Evolutionary conservation across 2,888 invertebrate species (phyloP), one percentile per base, ranked within the genome.

Genomic region (Zootermopsis nevadensis): DNA sequence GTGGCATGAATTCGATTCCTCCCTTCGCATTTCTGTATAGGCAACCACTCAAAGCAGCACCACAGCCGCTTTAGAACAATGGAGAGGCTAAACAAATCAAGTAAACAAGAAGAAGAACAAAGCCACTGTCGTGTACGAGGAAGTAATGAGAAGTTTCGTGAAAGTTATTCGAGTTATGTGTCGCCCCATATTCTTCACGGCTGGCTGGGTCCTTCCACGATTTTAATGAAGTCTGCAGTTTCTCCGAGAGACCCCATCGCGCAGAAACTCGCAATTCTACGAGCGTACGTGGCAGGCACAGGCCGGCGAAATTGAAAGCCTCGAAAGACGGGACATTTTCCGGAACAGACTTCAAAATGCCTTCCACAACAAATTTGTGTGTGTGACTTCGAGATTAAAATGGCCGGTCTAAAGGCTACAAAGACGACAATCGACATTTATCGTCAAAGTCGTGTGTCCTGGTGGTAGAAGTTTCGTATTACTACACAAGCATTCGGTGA

Each of bases 121-220:
- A 48, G 19, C 60, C 27, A 10, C 27, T 15, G 15, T 0, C 6
- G 2, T 27, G n/a, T 60, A 27, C n/a, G 38, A 38, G 22, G 38
- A 38, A n/a, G 74, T n/a, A 38, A 74, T 74, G 74, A 8, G 74
- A 74, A 74, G 27, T 74, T 74, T 74, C 33, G 74, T n/a, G 74
- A 35, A 38, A 38, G 42, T 38, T 74, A 38, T 38, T 74, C n/a
- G n/a, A n/a, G n/a, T n/a, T 74, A 74, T 19, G 12, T 33, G 33
- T 31, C 69, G 31, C 33, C 19, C 31, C 30, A 33, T 69, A 69
- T n/a, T 38, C 38, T 38, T 74, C 38, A 74, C 42, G 74, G 74
- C 8, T 38, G 38, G 74, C 72, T 74, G 74, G 74, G 0, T 24
- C 7, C 74, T n/a, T 1, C 12, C 38, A 38, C 74, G 4, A n/a